These are phyloP conservation scores for Nesogale talazaci DNA, from an alignment of 2,113 vertebrate genomes.

Conservation along the genomic window DNA sequence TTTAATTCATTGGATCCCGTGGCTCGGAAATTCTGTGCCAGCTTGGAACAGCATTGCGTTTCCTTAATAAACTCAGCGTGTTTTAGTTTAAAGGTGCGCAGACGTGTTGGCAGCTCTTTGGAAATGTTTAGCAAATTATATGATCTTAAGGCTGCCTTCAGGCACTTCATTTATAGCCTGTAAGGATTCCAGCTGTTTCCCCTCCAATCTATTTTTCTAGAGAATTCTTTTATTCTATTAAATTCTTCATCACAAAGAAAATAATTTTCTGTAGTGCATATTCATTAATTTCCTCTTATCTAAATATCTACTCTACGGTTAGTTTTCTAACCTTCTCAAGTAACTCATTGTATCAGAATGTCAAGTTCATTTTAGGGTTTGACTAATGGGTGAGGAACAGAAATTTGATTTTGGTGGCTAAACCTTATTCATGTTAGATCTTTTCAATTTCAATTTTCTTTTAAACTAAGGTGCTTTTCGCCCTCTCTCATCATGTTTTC, in stretches of 20 bases:
- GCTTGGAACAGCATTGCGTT: neutral
- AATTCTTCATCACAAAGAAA: slow-evolving; percentile 41
- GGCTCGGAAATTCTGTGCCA: slow-evolving; percentile 11
- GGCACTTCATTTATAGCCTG: slow-evolving; percentile 58
- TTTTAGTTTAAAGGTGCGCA: slow-evolving; percentile 66
- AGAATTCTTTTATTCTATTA: slow-evolving; percentile 45
- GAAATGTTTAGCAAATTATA: slow-evolving; percentile 49
- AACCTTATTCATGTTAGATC: slow-evolving; percentile 37
- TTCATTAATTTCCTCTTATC: slow-evolving; percentile 35
- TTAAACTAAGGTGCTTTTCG: neutral
- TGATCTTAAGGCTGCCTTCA: slow-evolving; percentile 20
- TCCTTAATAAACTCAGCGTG: slow-evolving; percentile 45
- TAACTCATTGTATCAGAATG: slow-evolving; percentile 25
- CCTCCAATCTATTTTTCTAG: slow-evolving; percentile 56
- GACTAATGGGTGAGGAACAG: slow-evolving; percentile 34
- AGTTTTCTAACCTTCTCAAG: slow-evolving; percentile 47
- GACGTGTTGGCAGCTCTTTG: slow-evolving; percentile 54
- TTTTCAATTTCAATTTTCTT: slow-evolving; percentile 12
- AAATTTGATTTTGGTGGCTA: slow-evolving; percentile 53
- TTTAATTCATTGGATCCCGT: slow-evolving; percentile 14
- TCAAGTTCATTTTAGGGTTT: slow-evolving; percentile 23
- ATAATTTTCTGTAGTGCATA: slow-evolving; percentile 33
- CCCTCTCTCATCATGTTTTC: neutral
- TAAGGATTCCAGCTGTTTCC: slow-evolving; percentile 51
- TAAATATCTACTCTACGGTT: slow-evolving; percentile 38